Conservation (phyloP, 2,888 invertebrate species). For the Agrenia bidenticulata region DNA sequence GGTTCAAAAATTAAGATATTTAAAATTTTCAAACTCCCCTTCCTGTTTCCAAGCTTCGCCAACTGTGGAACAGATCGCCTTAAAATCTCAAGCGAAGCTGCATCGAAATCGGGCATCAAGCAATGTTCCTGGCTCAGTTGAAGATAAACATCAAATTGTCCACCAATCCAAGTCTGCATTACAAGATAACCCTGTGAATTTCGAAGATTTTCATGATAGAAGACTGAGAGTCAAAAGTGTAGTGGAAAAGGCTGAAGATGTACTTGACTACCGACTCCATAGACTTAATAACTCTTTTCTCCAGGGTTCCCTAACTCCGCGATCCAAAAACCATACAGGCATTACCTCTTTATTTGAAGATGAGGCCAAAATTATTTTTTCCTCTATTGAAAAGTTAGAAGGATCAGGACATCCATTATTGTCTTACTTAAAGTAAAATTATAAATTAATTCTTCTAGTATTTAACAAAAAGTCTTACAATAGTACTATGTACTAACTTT, state of each 20-base stretch:
- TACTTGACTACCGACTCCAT: conserved; percentile 19
- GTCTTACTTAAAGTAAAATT: conserved; percentile 19
- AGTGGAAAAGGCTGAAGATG: conserved; percentile 31
- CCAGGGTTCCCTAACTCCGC: neutral
- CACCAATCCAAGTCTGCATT: no score
- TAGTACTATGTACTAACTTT: no score
- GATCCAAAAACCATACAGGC: neutral
- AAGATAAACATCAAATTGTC: no score
- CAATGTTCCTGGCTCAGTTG: no score
- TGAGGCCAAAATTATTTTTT: conserved; percentile 19
- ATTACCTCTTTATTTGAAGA: conserved; percentile 15
- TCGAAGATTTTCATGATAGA: neutral
- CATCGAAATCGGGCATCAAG: no score
- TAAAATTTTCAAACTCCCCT: no score
- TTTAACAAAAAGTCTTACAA: neutral
- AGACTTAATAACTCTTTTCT: conserved; percentile 10
- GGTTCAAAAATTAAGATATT: no score
- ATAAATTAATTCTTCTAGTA: neutral
- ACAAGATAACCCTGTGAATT: no score
- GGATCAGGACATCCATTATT: conserved; percentile 39
- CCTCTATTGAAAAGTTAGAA: conserved; percentile 23
- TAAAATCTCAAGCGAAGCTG: no score
- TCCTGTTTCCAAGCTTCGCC: no score
- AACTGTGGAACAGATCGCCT: no score
- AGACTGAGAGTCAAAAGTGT: conserved; percentile 23